Evolutionary conservation across 2,797 vertebrate genomes (phyloP), one percentile per base, ranked within the genome.

Genomic region (Sebastes nivosus): DNA sequence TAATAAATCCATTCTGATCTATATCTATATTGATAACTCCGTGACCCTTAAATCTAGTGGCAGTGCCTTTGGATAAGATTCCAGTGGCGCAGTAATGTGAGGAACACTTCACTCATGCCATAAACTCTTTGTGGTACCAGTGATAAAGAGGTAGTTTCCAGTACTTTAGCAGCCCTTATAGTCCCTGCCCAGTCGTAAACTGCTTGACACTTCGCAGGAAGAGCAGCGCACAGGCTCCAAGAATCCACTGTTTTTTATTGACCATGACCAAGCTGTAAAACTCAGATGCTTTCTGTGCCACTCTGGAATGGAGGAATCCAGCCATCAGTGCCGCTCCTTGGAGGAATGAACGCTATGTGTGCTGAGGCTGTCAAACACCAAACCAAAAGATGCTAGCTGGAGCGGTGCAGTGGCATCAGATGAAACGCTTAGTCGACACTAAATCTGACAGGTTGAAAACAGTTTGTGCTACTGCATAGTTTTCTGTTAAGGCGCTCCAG

Each of bases 91-190:
- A 79, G 36, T 76, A 75, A 83, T 77, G 80, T 75, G 87, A 85
- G 65, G 83, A 91, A 84, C 86, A 83, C 80, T 84, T 83, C 65
- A 46, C 75, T 87, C 57, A 75, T 80, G 84, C 88, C 77, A 80
- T 92, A 92, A 94, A 93, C 70, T 77, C 85, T 87, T 94, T 90
- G 89, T 92, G 90, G 89, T 94, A 87, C 92, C 89, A 85, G 88
- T 84, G 91, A 95, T 95, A 94, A 94, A 94, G 91, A 91, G 91
- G 89, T 82, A 85, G 90, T 93, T 95, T 95, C 92, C 92, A 95
- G 89, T 83, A 82, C 90, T 93, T 83, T 71, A 89, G 93, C 88
- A 77, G 92, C 83, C 87, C 93, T 94, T 73, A 84, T 75, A 82
- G 89, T 92, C 93, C 91, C 92, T 67, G 65, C 68, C 87, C 83